Evolutionary conservation across 2,888 invertebrate genomes (phyloP), one percentile per base, ranked within the genome.

Genomic region (Trissonchulus latispiculum): DNA sequence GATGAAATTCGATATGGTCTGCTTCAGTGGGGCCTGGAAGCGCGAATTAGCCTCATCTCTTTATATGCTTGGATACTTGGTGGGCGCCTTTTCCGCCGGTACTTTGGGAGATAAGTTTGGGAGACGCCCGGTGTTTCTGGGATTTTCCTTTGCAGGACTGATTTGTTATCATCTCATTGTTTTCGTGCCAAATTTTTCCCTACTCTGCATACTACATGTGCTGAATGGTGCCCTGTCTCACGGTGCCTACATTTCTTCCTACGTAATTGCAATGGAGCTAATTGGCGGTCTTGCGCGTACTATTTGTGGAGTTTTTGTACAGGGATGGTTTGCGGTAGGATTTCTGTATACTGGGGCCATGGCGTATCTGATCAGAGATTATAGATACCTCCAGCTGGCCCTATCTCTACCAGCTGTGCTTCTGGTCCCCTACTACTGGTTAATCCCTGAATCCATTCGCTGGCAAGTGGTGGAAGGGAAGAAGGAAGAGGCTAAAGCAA

Each of bases 371-470:
- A 61, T 73, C 1, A 31, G 71, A 1, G 64, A 70, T 36, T 75
- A 74, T 74, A 61, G n/a, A 2, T 64, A 28, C 32, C 32, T 75
- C 1, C 68, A 72, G 29, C 61, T 48, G 31, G 36, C 72, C 2
- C 15, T 69, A 15, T 35, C 61, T 1, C 2, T 64, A 15, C 73
- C 75, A 31, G 33, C 74, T 1, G 1, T 73, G 1, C 35, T 68
- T 15, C 72, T 61, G 37, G 35, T 75, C 1, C 61, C 71, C 32
- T 70, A 35, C n/a, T 72, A 33, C 29, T 75, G 72, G 75, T 32
- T 75, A 1, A 59, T 72, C 36, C 75, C 75, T 1, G 75, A 75
- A 61, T 75, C 75, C 1, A 72, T 75, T 59, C 72, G 75, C 23
- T 75, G 75, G 75, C 35, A 71, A 33, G 31, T 62, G 23, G 72